Conservation (phyloP, 2,888 invertebrate species). For the Blera fallax region DNA sequence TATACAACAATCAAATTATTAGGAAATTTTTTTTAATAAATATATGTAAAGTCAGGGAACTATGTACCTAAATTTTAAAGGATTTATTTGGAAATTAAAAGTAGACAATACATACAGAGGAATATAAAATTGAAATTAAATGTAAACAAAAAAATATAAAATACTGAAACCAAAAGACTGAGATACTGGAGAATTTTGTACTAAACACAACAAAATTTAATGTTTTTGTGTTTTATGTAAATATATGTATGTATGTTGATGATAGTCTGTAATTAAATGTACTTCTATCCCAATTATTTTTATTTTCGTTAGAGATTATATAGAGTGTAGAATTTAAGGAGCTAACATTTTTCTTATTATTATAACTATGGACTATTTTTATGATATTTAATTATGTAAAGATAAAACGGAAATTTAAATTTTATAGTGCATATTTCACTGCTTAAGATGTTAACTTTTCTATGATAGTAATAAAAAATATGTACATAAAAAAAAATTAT, state of each 20-base stretch:
- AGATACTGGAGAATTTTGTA: constrained; percentile 74
- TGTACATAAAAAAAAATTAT: background rate
- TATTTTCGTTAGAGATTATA: constrained; percentile 21
- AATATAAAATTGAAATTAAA: constrained; percentile 25
- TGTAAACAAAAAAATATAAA: constrained; percentile 1
- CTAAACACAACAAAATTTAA: constrained; percentile 47
- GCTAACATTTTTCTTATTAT: constrained; percentile 32
- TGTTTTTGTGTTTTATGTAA: constrained; percentile 55
- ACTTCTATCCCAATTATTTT: constrained; percentile 33
- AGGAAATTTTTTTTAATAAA: background rate
- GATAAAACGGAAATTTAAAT: constrained; percentile 4
- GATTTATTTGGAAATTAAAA: constrained; percentile 38
- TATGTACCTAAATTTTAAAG: constrained; percentile 37
- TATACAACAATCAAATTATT: constrained; percentile 11
- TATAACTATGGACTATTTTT: constrained; percentile 29
- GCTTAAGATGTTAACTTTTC: constrained; percentile 51
- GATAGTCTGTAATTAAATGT: constrained; percentile 55
- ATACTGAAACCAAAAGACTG: constrained; percentile 80
- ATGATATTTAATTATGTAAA: constrained; percentile 35
- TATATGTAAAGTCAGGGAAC: constrained; percentile 20
- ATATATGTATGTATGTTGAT: constrained; percentile 49
- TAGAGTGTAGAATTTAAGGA: constrained; percentile 34
- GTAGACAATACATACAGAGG: background rate
- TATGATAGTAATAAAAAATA: constrained; percentile 45
- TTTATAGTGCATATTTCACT: constrained; percentile 32